These are phyloP conservation scores for Heloderma charlesbogerti DNA, from an alignment of 2,113 vertebrate species.

Conservation along the genomic window DNA sequence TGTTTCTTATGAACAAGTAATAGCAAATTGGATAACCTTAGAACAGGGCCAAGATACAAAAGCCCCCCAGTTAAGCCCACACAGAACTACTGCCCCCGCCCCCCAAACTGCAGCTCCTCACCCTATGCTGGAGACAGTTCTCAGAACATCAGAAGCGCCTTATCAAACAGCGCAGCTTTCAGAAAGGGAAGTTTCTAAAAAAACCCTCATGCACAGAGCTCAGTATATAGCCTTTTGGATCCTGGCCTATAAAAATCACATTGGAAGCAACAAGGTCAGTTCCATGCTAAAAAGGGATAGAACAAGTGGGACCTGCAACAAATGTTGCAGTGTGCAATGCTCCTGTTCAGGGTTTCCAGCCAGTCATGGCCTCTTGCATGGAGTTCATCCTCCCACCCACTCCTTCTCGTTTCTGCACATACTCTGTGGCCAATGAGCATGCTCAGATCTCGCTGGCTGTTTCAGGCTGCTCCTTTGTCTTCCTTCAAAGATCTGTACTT, in stretches of 20 bases:
- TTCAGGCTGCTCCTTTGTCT: neutral
- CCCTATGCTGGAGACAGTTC: neutral
- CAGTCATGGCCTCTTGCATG: neutral
- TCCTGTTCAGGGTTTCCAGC: neutral
- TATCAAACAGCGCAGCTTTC: neutral
- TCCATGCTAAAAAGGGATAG: neutral
- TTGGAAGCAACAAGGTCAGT: neutral
- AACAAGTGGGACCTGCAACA: neutral
- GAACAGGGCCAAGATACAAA: neutral
- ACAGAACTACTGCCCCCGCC: neutral
- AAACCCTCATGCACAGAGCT: neutral
- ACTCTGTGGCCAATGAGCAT: neutral
- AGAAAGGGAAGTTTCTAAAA: neutral
- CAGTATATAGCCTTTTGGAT: neutral
- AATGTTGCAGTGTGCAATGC: neutral
- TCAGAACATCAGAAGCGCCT: neutral
- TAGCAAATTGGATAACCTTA: neutral
- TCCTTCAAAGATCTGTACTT: neutral
- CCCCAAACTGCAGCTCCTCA: neutral
- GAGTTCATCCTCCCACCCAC: neutral
- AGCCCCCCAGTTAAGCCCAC: neutral
- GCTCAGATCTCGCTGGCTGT: neutral
- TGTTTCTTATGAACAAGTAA: neutral
- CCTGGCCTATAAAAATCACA: neutral
- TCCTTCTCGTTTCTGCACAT: neutral